These are phyloP conservation scores for Pachyuromys duprasi DNA, from an alignment of 2,797 vertebrate species.

Conservation along the genomic window DNA sequence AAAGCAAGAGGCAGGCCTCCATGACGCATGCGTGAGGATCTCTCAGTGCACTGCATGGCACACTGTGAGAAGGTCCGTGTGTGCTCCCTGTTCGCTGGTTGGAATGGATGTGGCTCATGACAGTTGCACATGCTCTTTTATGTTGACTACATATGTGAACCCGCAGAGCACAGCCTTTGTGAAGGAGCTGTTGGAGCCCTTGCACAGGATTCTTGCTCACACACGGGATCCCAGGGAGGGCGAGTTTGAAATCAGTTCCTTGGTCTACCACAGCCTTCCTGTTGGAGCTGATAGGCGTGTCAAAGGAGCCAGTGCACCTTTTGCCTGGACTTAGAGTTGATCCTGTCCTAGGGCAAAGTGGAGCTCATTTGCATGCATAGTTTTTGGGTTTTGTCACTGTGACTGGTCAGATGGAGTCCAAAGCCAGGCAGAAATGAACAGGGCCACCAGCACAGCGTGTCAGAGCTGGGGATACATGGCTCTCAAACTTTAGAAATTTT, in stretches of 20 bases:
- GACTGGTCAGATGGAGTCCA: not conserved
- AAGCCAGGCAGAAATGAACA: not conserved
- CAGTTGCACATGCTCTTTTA: not conserved
- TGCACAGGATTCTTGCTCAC: constrained; percentile 14
- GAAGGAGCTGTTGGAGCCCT: not conserved
- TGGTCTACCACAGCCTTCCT: not conserved
- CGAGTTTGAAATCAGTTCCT: not conserved
- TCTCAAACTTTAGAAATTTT: constrained; percentile 37
- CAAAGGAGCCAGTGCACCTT: not conserved
- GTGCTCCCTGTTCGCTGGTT: not conserved
- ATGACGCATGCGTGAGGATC: not conserved
- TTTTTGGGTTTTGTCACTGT: not conserved
- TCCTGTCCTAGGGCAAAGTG: not conserved
- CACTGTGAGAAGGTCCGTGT: not conserved
- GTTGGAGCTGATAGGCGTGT: not conserved
- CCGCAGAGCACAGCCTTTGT: not conserved
- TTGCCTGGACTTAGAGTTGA: not conserved
- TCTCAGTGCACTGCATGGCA: rapidly evolving
- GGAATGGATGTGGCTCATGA: not conserved
- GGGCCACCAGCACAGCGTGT: not conserved
- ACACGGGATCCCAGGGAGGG: not conserved
- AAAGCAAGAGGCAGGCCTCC: not conserved
- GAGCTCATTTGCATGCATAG: not conserved
- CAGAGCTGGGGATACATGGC: not conserved
- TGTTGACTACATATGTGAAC: not conserved